Base-by-base conservation (phyloP, 2,888 invertebrate species). In the Pollenia angustigena region DNA sequence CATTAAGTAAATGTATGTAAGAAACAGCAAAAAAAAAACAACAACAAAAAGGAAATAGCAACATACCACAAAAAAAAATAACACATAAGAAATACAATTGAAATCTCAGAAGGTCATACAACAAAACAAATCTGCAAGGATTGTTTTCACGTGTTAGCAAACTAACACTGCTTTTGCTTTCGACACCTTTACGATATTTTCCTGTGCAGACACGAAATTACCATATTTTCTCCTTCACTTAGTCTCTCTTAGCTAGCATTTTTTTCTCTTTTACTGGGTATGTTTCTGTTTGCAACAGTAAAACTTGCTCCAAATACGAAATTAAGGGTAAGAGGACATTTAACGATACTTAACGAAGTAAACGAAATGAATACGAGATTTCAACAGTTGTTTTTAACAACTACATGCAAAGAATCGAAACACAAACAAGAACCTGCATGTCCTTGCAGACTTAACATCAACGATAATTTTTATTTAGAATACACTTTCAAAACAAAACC, bases 61-160 rank as follows among this genome's bases (percentile, higher is more conserved):
- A 54, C 10, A 78, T 32, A 50, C 23, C 48, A 56, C 11, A 46
- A 48, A 46, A n/a, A n/a, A 56, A 72, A 80, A 75, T 32, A 32
- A 32, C 56, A 52, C 44, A 3, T n/a, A 64, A 78, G 64, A 81
- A 58, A 64, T 50, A 64, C 8, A 46, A 46, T 84, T 78, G 42
- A 78, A 78, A 78, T 84, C 72, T 71, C 76, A 81, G 83, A 86
- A 86, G 86, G 83, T 81, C 86, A 86, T 42, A 58, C 52, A 58
- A 48, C 46, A 52, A 81, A 87, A 74, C 32, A 56, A 75, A 66
- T 80, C 78, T 80, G 80, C 75, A 71, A 68, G 18, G 44, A 54
- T 78, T 68, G 58, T 40, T 60, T 86, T 76, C 84, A 87, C 87
- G 84, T 87, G 87, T 75, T 84, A 56, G 23, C 54, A 72, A 76